Percentiles rank a stretch among this genome's conserved stretches.
phyloP scores from a whole-genome alignment of 1,140 invertebrate genomes.

The Apis laboriosa region DNA sequence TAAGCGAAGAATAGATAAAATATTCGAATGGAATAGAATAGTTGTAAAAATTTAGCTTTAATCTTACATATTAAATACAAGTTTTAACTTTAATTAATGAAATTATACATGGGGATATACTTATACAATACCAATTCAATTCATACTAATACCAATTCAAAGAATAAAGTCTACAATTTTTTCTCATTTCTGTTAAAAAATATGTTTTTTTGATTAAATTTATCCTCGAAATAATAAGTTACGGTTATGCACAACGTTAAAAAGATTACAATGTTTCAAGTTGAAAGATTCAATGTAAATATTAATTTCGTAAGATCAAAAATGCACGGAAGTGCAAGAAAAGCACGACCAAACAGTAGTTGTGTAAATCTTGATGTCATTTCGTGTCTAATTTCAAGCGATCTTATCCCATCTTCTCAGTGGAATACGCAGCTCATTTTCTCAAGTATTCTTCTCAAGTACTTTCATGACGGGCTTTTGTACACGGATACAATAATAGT shows the following conservation, averaged over 20 bases:
- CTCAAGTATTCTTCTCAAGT: neutral
- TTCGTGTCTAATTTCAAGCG: neutral
- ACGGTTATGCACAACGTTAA: too few species aligned
- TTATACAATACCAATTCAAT: too few species aligned
- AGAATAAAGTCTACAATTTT: too few species aligned
- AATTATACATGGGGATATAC: too few species aligned
- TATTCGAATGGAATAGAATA: too few species aligned
- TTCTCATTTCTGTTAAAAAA: neutral
- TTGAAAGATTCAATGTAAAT: neutral
- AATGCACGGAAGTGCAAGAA: neutral
- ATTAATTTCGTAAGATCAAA: neutral
- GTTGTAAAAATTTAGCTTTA: too few species aligned
- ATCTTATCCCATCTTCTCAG: neutral
- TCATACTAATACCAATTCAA: too few species aligned
- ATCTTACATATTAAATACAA: too few species aligned
- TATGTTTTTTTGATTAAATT: neutral
- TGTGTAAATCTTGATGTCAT: neutral
- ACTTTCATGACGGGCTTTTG: neutral
- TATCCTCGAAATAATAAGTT: neutral
- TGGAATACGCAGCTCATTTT: neutral
- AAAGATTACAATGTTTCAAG: too few species aligned
- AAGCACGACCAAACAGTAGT: neutral
- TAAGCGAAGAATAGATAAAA: too few species aligned
- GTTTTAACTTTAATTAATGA: too few species aligned
- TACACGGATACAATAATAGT: neutral